Percentiles rank a stretch among this genome's conserved stretches.
phyloP scores from a whole-genome alignment of 1,140 invertebrate species.

The Apis mellifera region DNA sequence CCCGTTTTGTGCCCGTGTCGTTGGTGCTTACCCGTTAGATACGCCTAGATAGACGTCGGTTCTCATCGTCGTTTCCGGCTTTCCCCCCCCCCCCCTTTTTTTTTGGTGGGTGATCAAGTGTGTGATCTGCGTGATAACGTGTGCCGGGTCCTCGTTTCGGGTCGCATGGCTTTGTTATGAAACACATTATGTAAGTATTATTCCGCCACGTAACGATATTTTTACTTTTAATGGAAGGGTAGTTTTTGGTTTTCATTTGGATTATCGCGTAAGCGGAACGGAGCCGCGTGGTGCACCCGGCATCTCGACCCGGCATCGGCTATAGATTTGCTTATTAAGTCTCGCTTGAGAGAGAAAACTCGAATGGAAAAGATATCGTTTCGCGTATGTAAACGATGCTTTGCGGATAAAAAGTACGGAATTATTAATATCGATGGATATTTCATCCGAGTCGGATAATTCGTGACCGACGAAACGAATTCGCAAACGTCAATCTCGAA shows the following conservation, averaged over 20 bases:
- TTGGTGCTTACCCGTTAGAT: slow-evolving; percentile 13
- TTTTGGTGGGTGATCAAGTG: slow-evolving; percentile 45
- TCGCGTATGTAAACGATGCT: background rate
- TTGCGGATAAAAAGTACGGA: background rate
- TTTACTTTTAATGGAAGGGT: background rate
- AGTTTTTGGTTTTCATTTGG: slow-evolving; percentile 1
- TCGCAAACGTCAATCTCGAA: background rate
- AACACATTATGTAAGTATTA: slow-evolving; percentile 64
- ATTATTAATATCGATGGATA: background rate
- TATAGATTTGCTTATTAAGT: background rate
- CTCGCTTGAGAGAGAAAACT: background rate
- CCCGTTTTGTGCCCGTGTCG: background rate
- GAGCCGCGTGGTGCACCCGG: slow-evolving; percentile 48
- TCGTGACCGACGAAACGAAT: too few relatives aligned
- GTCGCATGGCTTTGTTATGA: slow-evolving; percentile 67
- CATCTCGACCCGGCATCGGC: background rate
- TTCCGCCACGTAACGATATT: too few relatives aligned
- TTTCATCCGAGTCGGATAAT: background rate
- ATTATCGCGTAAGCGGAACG: slow-evolving; percentile 26
- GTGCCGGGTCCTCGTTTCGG: slow-evolving; percentile 7
- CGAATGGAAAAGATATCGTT: background rate
- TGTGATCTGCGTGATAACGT: slow-evolving; percentile 23
- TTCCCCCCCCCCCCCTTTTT: too few relatives aligned
- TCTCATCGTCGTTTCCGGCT: slow-evolving; percentile 4
- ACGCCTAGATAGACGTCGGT: slow-evolving; percentile 20